Evolutionary conservation across 2,888 invertebrate species (phyloP).

Genomic region (Myathropa florea): DNA sequence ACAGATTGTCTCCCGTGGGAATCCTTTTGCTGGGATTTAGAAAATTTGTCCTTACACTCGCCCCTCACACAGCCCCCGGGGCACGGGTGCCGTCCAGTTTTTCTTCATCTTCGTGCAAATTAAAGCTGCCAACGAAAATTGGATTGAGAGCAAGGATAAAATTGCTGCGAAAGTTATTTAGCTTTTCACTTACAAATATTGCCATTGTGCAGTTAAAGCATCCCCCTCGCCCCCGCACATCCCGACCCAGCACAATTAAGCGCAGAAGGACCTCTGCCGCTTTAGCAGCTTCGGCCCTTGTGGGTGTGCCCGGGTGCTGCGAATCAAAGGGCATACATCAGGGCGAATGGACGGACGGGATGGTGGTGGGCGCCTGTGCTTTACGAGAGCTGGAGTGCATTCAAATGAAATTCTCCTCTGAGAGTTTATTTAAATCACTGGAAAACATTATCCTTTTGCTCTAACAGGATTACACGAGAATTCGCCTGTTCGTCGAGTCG

Average conservation of each 20-base stretch:
- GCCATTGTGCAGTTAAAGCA: slow-evolving; percentile 65
- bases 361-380: background rate
- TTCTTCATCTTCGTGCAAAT: slow-evolving; percentile 55
- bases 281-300: background rate
- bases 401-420: slow-evolving; percentile 63
- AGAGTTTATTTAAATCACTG: slow-evolving; percentile 68
- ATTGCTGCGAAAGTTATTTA: slow-evolving; percentile 43
- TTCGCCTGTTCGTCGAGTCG: slow-evolving; percentile 4
- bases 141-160: slow-evolving; percentile 30
- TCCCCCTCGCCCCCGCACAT: background rate
- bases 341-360: background rate
- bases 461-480: slow-evolving; percentile 60
- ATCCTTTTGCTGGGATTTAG: slow-evolving; percentile 66
- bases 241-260: slow-evolving; percentile 52
- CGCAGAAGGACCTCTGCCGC: background rate
- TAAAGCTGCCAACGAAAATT: slow-evolving; percentile 68
- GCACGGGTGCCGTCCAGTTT: slow-evolving; percentile 56
- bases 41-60: slow-evolving; percentile 44
- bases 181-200: slow-evolving; percentile 51
- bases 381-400: slow-evolving; percentile 53
- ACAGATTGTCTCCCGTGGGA: slow-evolving; percentile 65
- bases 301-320: background rate
- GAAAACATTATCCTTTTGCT: slow-evolving; percentile 67
- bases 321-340: slow-evolving; percentile 56
- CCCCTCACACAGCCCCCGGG: slow-evolving; percentile 8